Evolutionary conservation across 1,140 invertebrate species (phyloP).

Genomic region (Campoletis sonorensis): DNA sequence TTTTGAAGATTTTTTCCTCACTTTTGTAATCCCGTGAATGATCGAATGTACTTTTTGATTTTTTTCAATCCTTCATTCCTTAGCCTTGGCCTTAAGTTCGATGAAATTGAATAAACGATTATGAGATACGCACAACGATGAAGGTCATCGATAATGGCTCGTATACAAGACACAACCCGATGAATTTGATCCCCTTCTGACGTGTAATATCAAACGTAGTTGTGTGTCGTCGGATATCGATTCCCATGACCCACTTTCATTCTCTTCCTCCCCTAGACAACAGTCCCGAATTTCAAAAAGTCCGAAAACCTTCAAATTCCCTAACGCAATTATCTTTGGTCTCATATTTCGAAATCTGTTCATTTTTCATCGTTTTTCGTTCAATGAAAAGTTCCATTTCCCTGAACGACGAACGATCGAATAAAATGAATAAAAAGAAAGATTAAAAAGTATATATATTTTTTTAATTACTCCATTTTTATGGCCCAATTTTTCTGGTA

Average conservation of each 20-base stretch:
- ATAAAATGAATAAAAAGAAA: too few species aligned
- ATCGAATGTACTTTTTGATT: too few species aligned
- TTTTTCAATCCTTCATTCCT: neutral
- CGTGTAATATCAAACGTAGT: conserved; percentile 34
- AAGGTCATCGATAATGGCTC: conserved; percentile 6
- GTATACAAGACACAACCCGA: neutral
- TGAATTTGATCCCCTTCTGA: conserved; percentile 23
- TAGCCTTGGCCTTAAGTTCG: neutral
- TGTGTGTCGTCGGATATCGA: conserved; percentile 31
- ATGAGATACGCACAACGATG: neutral
- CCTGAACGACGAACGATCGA: too few species aligned
- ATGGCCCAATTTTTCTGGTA: too few species aligned
- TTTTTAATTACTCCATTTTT: too few species aligned
- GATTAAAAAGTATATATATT: too few species aligned
- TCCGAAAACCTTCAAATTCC: neutral
- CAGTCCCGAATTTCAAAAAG: neutral
- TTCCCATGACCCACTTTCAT: conserved; percentile 35
- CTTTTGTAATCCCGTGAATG: too few species aligned
- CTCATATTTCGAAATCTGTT: neutral
- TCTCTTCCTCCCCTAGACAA: neutral
- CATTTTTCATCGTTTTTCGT: neutral
- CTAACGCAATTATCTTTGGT: neutral
- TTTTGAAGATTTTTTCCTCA: too few species aligned
- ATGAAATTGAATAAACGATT: conserved; percentile 3
- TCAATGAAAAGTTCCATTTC: too few species aligned